Conservation (phyloP, 2,888 invertebrate species). For the Frankliniella fusca region DNA sequence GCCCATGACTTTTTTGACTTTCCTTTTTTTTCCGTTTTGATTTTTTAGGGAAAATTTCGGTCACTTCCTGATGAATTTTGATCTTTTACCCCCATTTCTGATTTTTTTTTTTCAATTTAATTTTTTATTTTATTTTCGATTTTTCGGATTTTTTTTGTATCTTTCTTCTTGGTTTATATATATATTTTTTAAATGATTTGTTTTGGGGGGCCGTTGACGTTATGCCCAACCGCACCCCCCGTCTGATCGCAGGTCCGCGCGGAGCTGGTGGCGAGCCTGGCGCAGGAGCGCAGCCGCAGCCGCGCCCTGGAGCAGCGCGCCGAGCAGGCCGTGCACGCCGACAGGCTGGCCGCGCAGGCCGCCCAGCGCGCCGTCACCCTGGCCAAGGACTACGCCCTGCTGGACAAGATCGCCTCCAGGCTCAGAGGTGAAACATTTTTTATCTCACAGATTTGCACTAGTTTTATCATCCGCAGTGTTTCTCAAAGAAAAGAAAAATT, state of each 20-base stretch:
- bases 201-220: background rate
- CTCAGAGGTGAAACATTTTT: background rate
- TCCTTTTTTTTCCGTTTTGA: no score
- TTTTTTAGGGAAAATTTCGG: no score
- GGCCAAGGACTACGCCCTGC: conserved; percentile 7
- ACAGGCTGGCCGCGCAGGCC: background rate
- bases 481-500: no score
- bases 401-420: background rate
- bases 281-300: background rate
- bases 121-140: no score
- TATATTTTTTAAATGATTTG: background rate
- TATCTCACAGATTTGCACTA: background rate
- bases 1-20: no score
- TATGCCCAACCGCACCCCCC: background rate
- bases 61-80: no score
- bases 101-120: no score
- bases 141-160: background rate
- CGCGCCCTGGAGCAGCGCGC: background rate
- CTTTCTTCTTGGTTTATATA: background rate
- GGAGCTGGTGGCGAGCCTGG: background rate
- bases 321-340: background rate
- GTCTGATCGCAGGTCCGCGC: background rate
- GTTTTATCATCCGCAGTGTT: no score
- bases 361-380: background rate
- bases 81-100: no score